phyloP scores from a whole-genome alignment of 1,140 invertebrate genomes.

The Drosophila aff. region DNA sequence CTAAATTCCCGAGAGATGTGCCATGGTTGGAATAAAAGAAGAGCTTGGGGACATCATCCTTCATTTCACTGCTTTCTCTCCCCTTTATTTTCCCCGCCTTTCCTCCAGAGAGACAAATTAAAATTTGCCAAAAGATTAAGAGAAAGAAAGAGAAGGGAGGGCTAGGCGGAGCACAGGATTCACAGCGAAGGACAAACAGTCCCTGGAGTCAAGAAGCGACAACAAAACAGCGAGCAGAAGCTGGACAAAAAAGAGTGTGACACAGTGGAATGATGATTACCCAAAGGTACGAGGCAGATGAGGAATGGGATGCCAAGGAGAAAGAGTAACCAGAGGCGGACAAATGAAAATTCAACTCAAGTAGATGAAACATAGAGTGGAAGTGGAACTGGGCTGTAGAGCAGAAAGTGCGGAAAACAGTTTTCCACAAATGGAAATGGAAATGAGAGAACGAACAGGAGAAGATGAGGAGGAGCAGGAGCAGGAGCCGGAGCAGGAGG shows the following conservation, averaged over 20 bases:
- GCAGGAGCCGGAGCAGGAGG: conserved; percentile 15
- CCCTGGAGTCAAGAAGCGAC: conserved; percentile 17
- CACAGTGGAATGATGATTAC: conserved; percentile 69
- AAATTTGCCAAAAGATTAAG: conserved; percentile 60
- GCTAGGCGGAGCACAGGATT: conserved; percentile 26
- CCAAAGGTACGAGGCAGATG: conserved; percentile 61
- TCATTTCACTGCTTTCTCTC: background rate
- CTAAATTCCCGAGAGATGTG: conserved; percentile 26
- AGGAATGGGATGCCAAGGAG: conserved; percentile 16
- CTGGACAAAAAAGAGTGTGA: conserved; percentile 26
- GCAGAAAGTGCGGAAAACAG: conserved; percentile 32
- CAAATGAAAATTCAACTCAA: conserved; percentile 80
- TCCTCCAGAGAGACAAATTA: conserved; percentile 38
- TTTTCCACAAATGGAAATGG: conserved; percentile 40
- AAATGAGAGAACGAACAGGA: conserved; percentile 29
- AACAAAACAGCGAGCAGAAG: conserved; percentile 30
- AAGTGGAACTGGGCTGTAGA: conserved; percentile 68
- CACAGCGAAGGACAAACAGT: conserved; percentile 25
- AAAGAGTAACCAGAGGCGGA: conserved; percentile 44
- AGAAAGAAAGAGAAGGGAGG: background rate
- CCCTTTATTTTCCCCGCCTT: background rate
- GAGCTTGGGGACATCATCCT: conserved; percentile 33
- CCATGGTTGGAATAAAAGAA: conserved; percentile 23
- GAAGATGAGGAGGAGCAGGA: conserved; percentile 18
- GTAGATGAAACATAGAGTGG: conserved; percentile 72